Percentiles rank a stretch among this genome's conserved stretches.
These are phyloP conservation scores for Leptodactylus fallax DNA, from an alignment of 2,797 vertebrate genomes.

Conservation along the genomic window DNA sequence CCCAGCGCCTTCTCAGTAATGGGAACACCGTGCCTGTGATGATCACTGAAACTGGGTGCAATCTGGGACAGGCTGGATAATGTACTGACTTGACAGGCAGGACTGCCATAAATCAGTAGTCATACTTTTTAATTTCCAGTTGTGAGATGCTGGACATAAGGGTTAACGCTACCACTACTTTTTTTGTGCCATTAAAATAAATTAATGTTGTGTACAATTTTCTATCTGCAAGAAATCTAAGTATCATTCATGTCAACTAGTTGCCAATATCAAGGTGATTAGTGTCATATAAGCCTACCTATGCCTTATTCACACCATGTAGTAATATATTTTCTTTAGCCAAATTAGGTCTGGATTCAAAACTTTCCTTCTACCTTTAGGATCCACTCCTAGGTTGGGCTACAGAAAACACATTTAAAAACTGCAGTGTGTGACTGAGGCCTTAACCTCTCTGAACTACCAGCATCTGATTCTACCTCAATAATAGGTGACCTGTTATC, in stretches of 20 bases:
- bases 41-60: constrained; percentile 15
- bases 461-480: background rate
- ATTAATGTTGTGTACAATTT: constrained; percentile 31
- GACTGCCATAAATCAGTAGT: constrained; percentile 37
- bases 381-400: background rate
- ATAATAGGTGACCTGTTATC: background rate
- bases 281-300: background rate
- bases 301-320: no score
- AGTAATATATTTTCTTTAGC: background rate
- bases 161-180: constrained; percentile 54
- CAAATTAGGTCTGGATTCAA: background rate
- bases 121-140: constrained; percentile 18
- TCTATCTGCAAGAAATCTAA: background rate
- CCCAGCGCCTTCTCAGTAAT: background rate
- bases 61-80: background rate
- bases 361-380: background rate
- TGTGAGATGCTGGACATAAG: constrained; percentile 28
- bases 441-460: background rate
- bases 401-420: background rate
- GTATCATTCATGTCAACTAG: background rate
- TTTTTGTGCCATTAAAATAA: constrained; percentile 46
- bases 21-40: constrained; percentile 3
- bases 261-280: no score
- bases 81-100: background rate
- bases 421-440: background rate